These are phyloP conservation scores for Podotricha telesiphe DNA, from an alignment of 2,888 invertebrate species.

Conservation along the genomic window DNA sequence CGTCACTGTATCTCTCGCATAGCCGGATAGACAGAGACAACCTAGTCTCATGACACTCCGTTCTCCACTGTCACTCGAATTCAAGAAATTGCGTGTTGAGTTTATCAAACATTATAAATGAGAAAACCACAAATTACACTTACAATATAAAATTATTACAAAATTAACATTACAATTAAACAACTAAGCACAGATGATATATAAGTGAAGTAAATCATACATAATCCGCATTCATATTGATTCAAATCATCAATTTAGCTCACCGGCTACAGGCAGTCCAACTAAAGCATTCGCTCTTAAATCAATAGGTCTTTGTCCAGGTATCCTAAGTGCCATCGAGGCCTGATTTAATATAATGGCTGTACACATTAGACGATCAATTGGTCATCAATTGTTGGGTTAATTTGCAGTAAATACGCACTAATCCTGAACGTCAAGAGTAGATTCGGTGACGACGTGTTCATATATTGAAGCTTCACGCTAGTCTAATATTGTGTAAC, in stretches of 20 bases:
- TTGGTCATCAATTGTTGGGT: conserved; percentile 77
- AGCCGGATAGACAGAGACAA: no score
- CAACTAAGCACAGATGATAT: no score
- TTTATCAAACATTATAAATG: no score
- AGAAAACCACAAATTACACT: no score
- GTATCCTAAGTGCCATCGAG: conserved; percentile 59
- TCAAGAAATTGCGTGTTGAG: no score
- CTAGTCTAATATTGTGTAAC: no score
- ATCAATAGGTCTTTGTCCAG: conserved; percentile 78
- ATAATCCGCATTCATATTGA: conserved; percentile 37
- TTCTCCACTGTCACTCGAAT: no score
- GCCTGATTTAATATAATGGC: conserved; percentile 80
- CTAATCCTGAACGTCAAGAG: conserved; percentile 61
- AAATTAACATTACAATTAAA: conserved; percentile 13
- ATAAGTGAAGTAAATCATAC: conserved; percentile 31
- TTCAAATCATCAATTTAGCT: conserved; percentile 58
- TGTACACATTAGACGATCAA: conserved; percentile 61
- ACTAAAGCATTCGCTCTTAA: conserved; percentile 60
- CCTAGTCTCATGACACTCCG: no score
- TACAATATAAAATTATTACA: no score
- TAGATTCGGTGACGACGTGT: conserved; percentile 53
- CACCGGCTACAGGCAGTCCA: conserved; percentile 54
- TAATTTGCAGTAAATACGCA: conserved; percentile 77
- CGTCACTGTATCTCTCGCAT: no score
- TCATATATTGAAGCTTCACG: conserved; percentile 16